Evolutionary conservation across 2,113 vertebrate genomes (phyloP), one percentile per base, ranked within the genome.

Genomic region (Fregetta grallaria): DNA sequence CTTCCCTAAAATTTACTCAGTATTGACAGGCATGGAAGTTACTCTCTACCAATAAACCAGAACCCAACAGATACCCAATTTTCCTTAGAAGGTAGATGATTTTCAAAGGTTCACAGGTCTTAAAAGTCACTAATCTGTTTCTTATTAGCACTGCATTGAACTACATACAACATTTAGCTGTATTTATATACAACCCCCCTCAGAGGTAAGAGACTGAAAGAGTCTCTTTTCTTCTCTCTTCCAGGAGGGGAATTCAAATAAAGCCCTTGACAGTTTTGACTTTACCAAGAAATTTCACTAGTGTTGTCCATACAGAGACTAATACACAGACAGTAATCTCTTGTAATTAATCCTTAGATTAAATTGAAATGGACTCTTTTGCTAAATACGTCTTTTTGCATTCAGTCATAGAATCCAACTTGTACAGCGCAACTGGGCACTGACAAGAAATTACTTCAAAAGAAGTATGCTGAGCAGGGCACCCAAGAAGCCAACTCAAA

Each of bases 31-130:
- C 16, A 59, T 2, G 6, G 27, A 83, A 79, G 36, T 42, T 82
- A 34, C 36, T n/a, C 42, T 56, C 67, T 78, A 44, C 15, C 26
- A 78, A 2, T 20, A 42, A 52, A 7, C 58, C 10, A 84, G 10
- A 86, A 58, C 56, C 47, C 32, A 42, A 80, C 0, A 67, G 38
- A 53, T 8, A 68, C 1, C 4, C 0, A 7, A 6, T 42, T 52
- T 79, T n/a, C 62, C 15, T 40, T 17, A 58, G 18, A 67, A 66
- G 11, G 25, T 2, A 49, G 25, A 29, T 15, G 12, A 61, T 67
- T 77, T 73, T 50, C 34, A 73, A 26, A 47, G 18, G 68, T 34
- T 45, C 25, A 20, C 4, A 4, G 7, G 21, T 42, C 74, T 68
- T 42, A 61, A 9, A 25, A 83, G 20, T 26, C n/a, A 44, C 29